Conservation (phyloP, 2,797 vertebrate species). For the Pipistrellus pipistrellus region DNA sequence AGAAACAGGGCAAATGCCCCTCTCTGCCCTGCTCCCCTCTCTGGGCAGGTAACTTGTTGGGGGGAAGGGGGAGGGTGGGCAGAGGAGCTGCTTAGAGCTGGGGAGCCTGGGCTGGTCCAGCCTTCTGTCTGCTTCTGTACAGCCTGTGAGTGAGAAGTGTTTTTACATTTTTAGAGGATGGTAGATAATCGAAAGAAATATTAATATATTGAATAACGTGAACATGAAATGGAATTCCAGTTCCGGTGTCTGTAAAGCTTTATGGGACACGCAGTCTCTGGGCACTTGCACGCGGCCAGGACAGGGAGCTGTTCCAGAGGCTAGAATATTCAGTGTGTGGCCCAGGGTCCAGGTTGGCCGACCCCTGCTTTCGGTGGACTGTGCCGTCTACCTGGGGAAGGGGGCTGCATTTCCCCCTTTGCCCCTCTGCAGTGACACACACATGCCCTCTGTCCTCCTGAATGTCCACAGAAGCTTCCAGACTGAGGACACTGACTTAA, state of each 20-base stretch:
- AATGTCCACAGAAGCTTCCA: too few species aligned
- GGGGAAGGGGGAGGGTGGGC: accelerated
- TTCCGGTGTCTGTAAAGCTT: not conserved
- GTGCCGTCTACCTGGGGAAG: not conserved
- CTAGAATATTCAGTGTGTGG: accelerated
- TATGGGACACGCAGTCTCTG: accelerated
- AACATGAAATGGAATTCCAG: not conserved
- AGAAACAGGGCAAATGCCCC: not conserved
- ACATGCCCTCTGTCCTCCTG: not conserved
- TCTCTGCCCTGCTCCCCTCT: not conserved
- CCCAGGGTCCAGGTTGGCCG: not conserved
- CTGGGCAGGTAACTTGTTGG: not conserved
- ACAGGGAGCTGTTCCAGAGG: not conserved
- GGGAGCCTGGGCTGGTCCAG: not conserved
- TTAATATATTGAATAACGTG: not conserved
- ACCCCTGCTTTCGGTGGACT: not conserved
- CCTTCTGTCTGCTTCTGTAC: not conserved
- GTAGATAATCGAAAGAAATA: not conserved
- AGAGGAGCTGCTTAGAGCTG: not conserved
- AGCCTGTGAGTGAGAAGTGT: not conserved
- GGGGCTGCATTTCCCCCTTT: too few species aligned
- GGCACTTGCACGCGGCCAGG: accelerated
- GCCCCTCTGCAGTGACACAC: too few species aligned
- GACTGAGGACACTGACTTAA: not conserved
- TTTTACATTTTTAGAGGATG: not conserved